Evolutionary conservation across 2,888 invertebrate species (phyloP), one percentile per base, ranked within the genome.

Genomic region (Linhomoeus sp.): DNA sequence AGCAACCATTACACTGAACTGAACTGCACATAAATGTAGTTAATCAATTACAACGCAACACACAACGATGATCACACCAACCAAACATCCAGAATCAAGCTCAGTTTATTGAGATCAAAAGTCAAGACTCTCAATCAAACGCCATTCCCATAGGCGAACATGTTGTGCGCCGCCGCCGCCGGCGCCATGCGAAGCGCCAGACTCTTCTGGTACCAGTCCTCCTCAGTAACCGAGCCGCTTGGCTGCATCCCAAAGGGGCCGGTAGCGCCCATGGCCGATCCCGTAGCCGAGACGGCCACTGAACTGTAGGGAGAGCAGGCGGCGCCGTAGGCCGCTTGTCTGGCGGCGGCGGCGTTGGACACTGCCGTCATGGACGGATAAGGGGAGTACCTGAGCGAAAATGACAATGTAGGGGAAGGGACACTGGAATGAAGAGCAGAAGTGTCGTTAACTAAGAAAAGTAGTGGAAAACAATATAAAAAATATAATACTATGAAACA

Each of bases 161-260:
- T 5, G 37, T 15, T 15, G 33, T 33, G 33, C 33, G 41, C 23
- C 12, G 41, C 22, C 20, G 23, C 23, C 12, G 38, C 37, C 2
- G 24, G 7, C 20, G 5, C 20, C 26, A 37, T 43, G n/a, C 47
- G 35, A 5, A 48, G 44, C 2, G 44, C 47, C 22, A 44, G 26
- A 2, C n/a, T 22, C 22, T 43, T 43, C 24, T 43, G 41, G 47
- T 44, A 44, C 44, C 44, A 48, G 33, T 44, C 43, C 25, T 43
- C 47, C 26, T 35, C 44, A 17, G 43, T 7, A n/a, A n/a, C n/a
- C n/a, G n/a, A n/a, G 20, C 25, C 39, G 22, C 37, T 5, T 14
- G 37, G 26, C 45, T 20, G 26, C 37, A 39, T 22, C 12, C 33
- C 15, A 25, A 23, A 38, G 40, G 24, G 24, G 19, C 24, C 40